Evolutionary conservation across 2,113 vertebrate genomes (phyloP), one percentile per base, ranked within the genome.

Genomic region (Oceanites oceanicus): DNA sequence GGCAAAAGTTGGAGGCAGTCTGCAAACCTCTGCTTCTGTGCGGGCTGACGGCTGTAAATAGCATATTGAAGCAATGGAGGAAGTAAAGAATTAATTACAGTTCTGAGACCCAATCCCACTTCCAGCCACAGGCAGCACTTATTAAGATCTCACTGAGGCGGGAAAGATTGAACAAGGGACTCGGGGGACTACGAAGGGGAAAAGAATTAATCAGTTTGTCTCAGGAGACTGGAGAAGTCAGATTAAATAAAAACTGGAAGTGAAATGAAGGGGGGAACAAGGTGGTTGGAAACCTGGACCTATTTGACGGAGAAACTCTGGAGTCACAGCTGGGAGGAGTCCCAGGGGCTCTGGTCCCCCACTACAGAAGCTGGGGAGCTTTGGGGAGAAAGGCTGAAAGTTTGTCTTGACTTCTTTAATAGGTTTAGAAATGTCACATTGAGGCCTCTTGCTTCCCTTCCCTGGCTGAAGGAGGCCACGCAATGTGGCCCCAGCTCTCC

Each of bases 141-240:
- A 97, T 97, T 97, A 96, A 96, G 96, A 97, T 96, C 94, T 96
- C 94, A 96, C 90, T 91, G 92, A 97, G 96, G 94, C 78, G 80
- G 93, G 90, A 95, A 96, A 93, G 90, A 96, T 93, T 97, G 86
- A 97, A 94, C 90, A 90, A 86, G 81, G 59, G 94, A 88, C 94
- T 93, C 93, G 0, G 45, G 94, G 95, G 95, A 96, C 91, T 84
- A 61, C 2, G 5, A 53, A 90, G 70, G 72, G 92, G 73, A 81
- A 82, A 95, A 93, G 83, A 95, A 97, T 95, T 96, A 96, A 97
- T 97, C 93, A 95, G 92, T 96, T 92, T 82, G 52, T 95, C 93
- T 88, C 94, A 44, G 92, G 92, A 96, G 96, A 90, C 40, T 50
- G 74, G 94, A 93, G 95, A 91, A 97, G 90, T 96, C 95, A 90